Evolutionary conservation across 2,797 vertebrate genomes (phyloP).

Genomic region (Acipenser transmontanus): DNA sequence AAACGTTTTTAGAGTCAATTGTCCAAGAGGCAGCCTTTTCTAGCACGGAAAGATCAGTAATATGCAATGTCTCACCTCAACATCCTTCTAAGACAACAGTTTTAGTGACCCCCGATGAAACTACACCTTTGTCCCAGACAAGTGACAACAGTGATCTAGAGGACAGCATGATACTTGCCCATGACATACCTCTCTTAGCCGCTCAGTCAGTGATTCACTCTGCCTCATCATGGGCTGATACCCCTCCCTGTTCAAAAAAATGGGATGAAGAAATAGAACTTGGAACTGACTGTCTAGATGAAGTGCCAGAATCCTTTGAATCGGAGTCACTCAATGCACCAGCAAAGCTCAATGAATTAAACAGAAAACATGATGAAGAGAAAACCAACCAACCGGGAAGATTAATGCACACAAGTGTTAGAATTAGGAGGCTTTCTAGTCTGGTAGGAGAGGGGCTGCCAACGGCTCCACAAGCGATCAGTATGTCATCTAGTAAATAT

Average conservation of each 20-base stretch:
- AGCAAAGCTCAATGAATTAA: slow-evolving; percentile 66
- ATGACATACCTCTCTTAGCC: slow-evolving; percentile 75
- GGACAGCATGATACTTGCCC: slow-evolving; percentile 71
- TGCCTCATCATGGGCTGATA: slow-evolving; percentile 72
- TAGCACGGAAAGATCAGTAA: slow-evolving; percentile 65
- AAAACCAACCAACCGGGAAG: slow-evolving; percentile 43
- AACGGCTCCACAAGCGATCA: slow-evolving; percentile 43
- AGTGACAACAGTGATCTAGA: slow-evolving; percentile 56
- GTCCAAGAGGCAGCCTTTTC: slow-evolving; percentile 54
- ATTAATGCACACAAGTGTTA: slow-evolving; percentile 51
- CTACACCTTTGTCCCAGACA: slow-evolving; percentile 45
- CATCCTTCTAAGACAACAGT: slow-evolving; percentile 47
- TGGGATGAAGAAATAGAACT: slow-evolving; percentile 67
- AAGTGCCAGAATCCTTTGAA: slow-evolving; percentile 69
- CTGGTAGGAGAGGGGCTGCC: slow-evolving; percentile 46
- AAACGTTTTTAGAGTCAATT: slow-evolving; percentile 37
- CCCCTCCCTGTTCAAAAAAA: slow-evolving; percentile 70
- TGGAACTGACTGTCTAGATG: slow-evolving; percentile 64
- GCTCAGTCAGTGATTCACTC: slow-evolving; percentile 88
- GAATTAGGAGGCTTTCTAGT: slow-evolving; percentile 49
- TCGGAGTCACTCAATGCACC: slow-evolving; percentile 75
- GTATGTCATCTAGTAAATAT: slow-evolving; percentile 48
- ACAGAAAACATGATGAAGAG: slow-evolving; percentile 61
- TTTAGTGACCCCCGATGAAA: slow-evolving; percentile 49
- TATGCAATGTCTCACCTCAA: slow-evolving; percentile 66